These are phyloP conservation scores for Arrhamphus sclerolepis DNA, from an alignment of 2,797 vertebrate species.

Conservation along the genomic window DNA sequence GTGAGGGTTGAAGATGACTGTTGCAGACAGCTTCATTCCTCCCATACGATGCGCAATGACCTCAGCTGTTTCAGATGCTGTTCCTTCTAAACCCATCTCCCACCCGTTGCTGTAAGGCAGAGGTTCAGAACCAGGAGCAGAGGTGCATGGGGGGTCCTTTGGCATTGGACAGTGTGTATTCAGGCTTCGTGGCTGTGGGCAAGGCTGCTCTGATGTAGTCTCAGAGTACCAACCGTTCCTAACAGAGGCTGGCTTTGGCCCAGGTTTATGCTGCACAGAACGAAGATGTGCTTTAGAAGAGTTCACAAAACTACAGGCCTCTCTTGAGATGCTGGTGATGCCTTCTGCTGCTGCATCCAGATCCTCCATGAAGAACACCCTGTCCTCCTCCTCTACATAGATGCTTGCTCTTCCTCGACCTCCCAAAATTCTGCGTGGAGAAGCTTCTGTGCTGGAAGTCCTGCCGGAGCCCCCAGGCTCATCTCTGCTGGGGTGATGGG, in stretches of 20 bases:
- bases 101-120: conserved; percentile 86
- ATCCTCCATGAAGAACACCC: conserved; percentile 97
- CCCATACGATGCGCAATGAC: conserved; percentile 94
- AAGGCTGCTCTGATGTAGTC: conserved; percentile 69
- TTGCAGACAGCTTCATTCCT: conserved; percentile 97
- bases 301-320: conserved; percentile 43
- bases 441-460: conserved; percentile 81
- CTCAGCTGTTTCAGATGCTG: conserved; percentile 85
- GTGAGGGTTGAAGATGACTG: conserved; percentile 96
- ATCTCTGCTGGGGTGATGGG: conserved; percentile 69
- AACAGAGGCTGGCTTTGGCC: conserved; percentile 52
- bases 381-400: conserved; percentile 87
- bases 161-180: conserved; percentile 63
- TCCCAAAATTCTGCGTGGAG: conserved; percentile 76
- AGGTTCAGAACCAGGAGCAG: conserved; percentile 75
- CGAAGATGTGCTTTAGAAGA: conserved; percentile 56
- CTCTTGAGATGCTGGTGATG: conserved; percentile 67
- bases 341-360: conserved; percentile 83
- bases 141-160: conserved; percentile 53
- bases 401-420: conserved; percentile 56
- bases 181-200: conserved; percentile 64
- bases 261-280: conserved; percentile 54
- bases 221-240: conserved; percentile 72
- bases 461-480: conserved; percentile 68
- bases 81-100: conserved; percentile 82